Evolutionary conservation across 2,797 vertebrate species (phyloP), one percentile per base, ranked within the genome.

Genomic region (Aselliscus stoliczkanus): DNA sequence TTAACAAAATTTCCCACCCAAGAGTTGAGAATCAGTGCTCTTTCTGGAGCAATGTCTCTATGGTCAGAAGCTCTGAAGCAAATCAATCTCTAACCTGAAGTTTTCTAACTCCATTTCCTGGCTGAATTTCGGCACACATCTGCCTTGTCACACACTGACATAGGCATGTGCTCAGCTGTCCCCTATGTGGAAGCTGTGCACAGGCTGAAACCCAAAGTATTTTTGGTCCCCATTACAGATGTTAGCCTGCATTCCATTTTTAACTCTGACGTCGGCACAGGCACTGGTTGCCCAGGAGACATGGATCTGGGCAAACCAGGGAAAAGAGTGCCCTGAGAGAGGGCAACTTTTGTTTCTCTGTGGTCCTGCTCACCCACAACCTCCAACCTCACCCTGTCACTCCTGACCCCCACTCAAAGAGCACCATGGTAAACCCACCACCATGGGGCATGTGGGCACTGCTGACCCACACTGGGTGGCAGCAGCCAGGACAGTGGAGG

Each of bases 211-310:
- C 60, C 18, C 76, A 64, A 86, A 88, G 84, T 88, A 14, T 75
- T 90, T 82, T 89, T 60, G 60, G 69, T 92, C 65, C 80, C 72
- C 37, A 10, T 87, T 97, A 82, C 87, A 93, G 90, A 96, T 90
- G 92, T 95, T 88, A 92, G 88, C 62, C 76, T 85, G 60, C 5
- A 6, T 95, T 95, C 95, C 90, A 86, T 93, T 95, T 96, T 96
- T 95, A 96, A 86, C 96, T 95, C 80, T 95, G 92, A 97, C 12
- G 39, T 85, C 76, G 76, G 31, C 65, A 88, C 6, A 34, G 17
- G 37, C 31, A 10, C 87, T 90, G 88, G 92, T 96, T 96, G 84
- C 92, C 89, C 52, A 56, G 96, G 95, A 95, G 82, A 94, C 62
- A 84, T 6, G 52, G 93, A 69, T 96, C 95, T 94, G 76, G 92